Percentiles rank a stretch among this genome's conserved stretches.
phyloP scores from a whole-genome alignment of 1,140 invertebrate genomes.

The Drosophila kikkawai region DNA sequence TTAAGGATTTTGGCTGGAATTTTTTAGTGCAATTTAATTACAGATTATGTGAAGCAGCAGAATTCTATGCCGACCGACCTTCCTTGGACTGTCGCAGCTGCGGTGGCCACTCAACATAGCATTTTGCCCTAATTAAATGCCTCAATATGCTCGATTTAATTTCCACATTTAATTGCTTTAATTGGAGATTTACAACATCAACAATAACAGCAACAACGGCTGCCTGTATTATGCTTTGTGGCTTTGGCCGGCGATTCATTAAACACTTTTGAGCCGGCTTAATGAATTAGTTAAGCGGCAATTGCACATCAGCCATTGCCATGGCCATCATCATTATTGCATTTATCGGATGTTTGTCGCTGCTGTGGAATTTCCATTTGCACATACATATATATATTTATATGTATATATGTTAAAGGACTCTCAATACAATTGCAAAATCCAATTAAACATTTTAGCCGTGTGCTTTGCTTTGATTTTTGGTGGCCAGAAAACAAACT shows the following conservation, averaged over 20 bases:
- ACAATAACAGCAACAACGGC: not conserved
- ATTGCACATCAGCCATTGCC: conserved; percentile 16
- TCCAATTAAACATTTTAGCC: conserved; percentile 19
- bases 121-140: conserved; percentile 51
- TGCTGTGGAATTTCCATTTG: conserved; percentile 13
- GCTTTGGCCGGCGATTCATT: conserved; percentile 19
- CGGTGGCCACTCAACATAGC: conserved; percentile 13
- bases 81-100: conserved; percentile 23
- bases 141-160: conserved; percentile 61
- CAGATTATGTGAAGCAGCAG: conserved; percentile 67
- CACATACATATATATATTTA: not conserved
- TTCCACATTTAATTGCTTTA: conserved; percentile 63
- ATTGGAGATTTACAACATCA: conserved; percentile 43
- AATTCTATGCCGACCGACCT: conserved; percentile 27
- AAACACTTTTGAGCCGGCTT: conserved; percentile 46
- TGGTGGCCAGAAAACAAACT: not conserved
- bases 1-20: conserved; percentile 65
- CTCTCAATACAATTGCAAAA: conserved; percentile 16
- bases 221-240: conserved; percentile 11
- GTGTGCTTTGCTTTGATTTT: conserved; percentile 8
- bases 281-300: conserved; percentile 46
- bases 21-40: conserved; percentile 80
- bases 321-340: conserved; percentile 29
- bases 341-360: conserved; percentile 12
- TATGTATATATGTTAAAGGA: not conserved